Percentiles rank a stretch among this genome's conserved stretches.
These are phyloP conservation scores for Chaetodon trifascialis DNA, from an alignment of 2,113 vertebrate genomes.

Conservation along the genomic window DNA sequence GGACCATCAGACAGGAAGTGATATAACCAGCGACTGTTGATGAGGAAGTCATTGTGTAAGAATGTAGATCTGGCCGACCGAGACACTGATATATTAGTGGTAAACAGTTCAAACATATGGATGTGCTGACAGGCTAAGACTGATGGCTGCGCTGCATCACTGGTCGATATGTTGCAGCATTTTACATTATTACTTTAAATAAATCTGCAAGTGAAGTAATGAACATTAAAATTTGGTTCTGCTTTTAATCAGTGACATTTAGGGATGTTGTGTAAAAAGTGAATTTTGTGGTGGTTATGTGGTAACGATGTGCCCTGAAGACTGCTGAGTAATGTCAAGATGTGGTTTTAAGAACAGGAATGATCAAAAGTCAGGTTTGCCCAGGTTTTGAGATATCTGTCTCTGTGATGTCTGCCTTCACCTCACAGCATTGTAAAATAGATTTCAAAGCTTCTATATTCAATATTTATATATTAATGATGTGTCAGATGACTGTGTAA, in stretches of 20 bases:
- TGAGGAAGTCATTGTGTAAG: conserved; percentile 67
- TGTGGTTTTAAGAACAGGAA: neutral
- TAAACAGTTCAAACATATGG: neutral
- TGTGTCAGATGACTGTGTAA: no score
- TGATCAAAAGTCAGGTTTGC: no score
- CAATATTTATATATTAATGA: neutral
- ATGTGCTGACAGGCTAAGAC: neutral
- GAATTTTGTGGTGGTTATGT: neutral
- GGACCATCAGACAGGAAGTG: conserved; percentile 75
- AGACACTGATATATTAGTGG: conserved; percentile 2
- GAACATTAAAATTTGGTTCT: neutral
- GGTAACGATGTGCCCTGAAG: neutral
- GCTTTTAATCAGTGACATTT: neutral
- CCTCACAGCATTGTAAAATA: no score
- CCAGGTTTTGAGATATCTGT: neutral
- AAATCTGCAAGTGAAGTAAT: neutral
- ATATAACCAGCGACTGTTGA: conserved; percentile 62
- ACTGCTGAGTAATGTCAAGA: neutral
- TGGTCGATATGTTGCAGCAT: neutral
- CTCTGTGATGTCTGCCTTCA: neutral
- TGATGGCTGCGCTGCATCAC: neutral
- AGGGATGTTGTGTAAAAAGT: conserved; percentile 5
- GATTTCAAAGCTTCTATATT: no score
- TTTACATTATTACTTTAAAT: neutral
- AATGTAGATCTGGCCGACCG: neutral